Base-by-base conservation (phyloP, 2,888 invertebrate species). In the Cordylochernes scorpioides region DNA sequence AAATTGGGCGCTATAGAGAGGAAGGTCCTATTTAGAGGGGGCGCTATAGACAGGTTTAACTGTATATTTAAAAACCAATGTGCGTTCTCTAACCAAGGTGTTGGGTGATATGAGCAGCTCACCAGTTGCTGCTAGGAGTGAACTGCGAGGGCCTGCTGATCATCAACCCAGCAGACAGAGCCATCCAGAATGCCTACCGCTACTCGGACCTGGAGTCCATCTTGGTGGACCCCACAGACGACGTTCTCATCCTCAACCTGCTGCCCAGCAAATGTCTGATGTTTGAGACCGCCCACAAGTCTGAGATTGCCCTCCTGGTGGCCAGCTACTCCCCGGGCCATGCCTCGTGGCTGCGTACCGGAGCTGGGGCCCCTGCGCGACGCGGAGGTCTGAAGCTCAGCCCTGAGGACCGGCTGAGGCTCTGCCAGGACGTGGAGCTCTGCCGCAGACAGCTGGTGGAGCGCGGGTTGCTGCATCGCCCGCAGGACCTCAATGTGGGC, bases 131-230 rank as follows among this genome's bases (percentile, higher is more conserved):
- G 4, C 59, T 88, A 16, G 88, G 86, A 12, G 68, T 88, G 30
- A 82, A 78, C 45, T 70, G 72, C 39, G 82, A 84, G 43, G 86
- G 86, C 35, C 65, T 88, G 27, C 72, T 82, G 53, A 60, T 88
- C 42, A 77, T 88, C 31, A 73, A 82, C 44, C 71, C 80, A 0
- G 71, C 78, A 38, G 84, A 88, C 51, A 88, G 86, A 54, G 72
- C 72, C 40, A 75, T 86, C 2, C 58, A 86, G 14, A 75, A 77
- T 30, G 84, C 86, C 47, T 84, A 82, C 49, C 69, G 73, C 34
- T 88, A 84, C 53, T 65, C 62, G 36, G 82, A 84, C 49, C 72
- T 88, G 27, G 86, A 88, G 46, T 75, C 80, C 8, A 68, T 88
- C 34, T 67, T 77, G 52, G 59, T 86, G 43, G 84, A 86, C 51